Evolutionary conservation across 1,140 invertebrate species (phyloP).

Genomic region (Saccostrea echinata): DNA sequence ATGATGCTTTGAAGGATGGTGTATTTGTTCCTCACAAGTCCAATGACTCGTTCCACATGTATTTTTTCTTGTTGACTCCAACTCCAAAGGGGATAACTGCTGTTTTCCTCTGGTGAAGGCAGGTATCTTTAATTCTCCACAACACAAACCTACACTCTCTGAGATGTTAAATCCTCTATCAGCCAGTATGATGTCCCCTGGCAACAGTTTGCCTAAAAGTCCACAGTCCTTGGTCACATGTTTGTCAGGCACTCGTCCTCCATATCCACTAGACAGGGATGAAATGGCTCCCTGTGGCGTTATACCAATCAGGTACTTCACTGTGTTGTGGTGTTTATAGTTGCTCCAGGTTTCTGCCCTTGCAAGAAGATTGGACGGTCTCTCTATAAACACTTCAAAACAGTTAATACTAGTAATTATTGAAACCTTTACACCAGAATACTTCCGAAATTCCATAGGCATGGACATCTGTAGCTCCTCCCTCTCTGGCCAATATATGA

Average conservation of each 20-base stretch:
- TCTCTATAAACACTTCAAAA: constrained; percentile 65
- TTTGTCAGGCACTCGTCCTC: constrained; percentile 51
- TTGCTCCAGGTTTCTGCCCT: constrained; percentile 45
- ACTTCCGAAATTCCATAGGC: constrained; percentile 58
- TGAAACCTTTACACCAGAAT: constrained; percentile 48
- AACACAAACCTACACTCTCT: constrained; percentile 42
- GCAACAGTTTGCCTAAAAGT: constrained; percentile 25
- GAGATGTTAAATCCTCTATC: constrained; percentile 56
- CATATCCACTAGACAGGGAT: constrained; percentile 54
- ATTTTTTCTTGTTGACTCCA: constrained; percentile 58
- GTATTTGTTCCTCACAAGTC: constrained; percentile 60
- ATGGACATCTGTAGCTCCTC: constrained; percentile 48
- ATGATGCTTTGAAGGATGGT: constrained; percentile 57
- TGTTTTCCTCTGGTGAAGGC: constrained; percentile 59
- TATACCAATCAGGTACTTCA: constrained; percentile 44
- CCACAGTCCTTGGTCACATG: constrained; percentile 40
- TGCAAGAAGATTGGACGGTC: constrained; percentile 49
- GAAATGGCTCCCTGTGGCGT: constrained; percentile 54
- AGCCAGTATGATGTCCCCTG: constrained; percentile 54
- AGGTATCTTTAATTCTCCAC: constrained; percentile 52
- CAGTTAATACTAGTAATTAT: constrained; percentile 63
- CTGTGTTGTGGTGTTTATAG: constrained; percentile 53
- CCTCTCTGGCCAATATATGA: constrained; percentile 56
- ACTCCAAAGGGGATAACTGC: constrained; percentile 54
- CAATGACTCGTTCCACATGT: constrained; percentile 60